A percentile compares a stretch with the other conserved stretches of the same genome.
Evolutionary conservation across 2,113 vertebrate genomes (phyloP).

Genomic region (Promerops cafer): DNA sequence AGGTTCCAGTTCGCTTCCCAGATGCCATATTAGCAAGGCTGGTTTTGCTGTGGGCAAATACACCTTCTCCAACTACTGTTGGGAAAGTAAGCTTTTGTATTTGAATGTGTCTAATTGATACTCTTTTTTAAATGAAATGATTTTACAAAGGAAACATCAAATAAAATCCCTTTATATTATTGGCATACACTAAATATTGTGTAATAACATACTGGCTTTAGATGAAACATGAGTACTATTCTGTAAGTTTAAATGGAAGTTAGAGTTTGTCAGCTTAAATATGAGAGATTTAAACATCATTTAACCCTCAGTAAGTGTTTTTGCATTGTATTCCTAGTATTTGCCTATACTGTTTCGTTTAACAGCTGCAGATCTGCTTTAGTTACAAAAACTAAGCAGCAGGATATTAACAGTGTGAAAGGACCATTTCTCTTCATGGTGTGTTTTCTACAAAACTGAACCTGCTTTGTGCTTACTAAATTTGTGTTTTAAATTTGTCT

Average conservation of each 20-base stretch:
- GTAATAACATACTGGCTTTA: background rate
- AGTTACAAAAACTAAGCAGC: background rate
- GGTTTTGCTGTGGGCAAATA: background rate
- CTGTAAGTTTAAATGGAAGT: background rate
- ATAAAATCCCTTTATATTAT: background rate
- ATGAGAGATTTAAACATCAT: background rate
- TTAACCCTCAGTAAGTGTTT: background rate
- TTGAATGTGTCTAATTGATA: background rate
- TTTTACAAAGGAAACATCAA: background rate
- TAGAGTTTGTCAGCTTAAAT: background rate
- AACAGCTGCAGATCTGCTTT: background rate
- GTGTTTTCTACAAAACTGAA: background rate
- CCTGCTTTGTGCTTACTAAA: background rate
- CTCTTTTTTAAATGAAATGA: background rate
- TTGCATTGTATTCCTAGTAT: background rate
- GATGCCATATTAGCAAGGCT: background rate
- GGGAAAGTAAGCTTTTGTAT: background rate
- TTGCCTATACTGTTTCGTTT: background rate
- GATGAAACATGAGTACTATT: background rate
- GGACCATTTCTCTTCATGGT: background rate
- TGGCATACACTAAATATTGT: background rate
- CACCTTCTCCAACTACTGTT: background rate
- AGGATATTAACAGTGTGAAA: background rate
- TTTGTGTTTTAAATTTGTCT: background rate
- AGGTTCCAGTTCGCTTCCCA: background rate